Base-by-base conservation (phyloP, 1,140 invertebrate species). In the Nilaparvata lugens region DNA sequence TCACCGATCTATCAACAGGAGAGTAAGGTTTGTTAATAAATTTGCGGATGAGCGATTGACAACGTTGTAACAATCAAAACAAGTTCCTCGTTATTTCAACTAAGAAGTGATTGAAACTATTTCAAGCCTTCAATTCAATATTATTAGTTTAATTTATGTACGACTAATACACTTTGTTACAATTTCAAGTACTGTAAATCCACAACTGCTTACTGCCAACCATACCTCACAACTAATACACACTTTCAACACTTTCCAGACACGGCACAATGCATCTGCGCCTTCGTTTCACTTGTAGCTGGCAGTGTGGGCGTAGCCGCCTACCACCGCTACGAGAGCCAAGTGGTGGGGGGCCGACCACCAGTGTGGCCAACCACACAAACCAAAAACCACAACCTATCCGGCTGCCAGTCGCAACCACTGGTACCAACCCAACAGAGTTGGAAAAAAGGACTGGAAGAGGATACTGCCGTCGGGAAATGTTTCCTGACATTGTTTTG, bases 261-360 rank as follows among this genome's bases (percentile, higher is more conserved):
- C n/a, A 52, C 18, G 1, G 31, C 63, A 7, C 61, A 64, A 58
- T 55, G 16, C 11, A 9, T 56, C 1, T 56, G 65, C 38, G 14
- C 64, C 14, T 13, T 63, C 4, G 58, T 53, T 5, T 64, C 62
- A n/a, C 18, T 64, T n/a, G 14, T 52, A n/a, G 54, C 35, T 5
- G 14, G 63, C n/a, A 59, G 63, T 4, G 18, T 58, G 11, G 31
- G 62, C 4, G 38, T 54, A 11, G 45, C 52, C 2, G 43, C 18
- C 9, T 66, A 61, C 52, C 63, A 66, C 4, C 48, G 65, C 28
- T 66, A 66, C 43, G 58, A 64, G 31, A 61, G 55, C 24, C 65
- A 66, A 54, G 58, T 51, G 4, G 58, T 51, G 31, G 63, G 63
- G 23, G 63, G 63, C 23, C 45, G 65, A 19, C 9, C 48, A 14